Evolutionary conservation across 2,888 invertebrate genomes (phyloP).

Genomic region (Pseudococcus longispinus): DNA sequence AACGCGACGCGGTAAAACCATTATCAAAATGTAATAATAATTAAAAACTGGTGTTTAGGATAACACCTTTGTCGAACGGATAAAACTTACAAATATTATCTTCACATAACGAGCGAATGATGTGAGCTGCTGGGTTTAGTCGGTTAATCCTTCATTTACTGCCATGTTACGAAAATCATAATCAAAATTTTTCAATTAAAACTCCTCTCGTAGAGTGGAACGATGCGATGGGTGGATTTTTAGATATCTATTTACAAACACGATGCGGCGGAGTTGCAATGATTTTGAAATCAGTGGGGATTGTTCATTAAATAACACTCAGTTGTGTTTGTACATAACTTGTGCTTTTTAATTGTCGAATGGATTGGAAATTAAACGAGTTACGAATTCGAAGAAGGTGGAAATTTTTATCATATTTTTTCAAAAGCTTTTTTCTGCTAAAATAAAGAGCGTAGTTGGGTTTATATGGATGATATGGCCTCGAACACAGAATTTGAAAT

Average conservation of each 20-base stretch:
- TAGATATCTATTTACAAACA: not conserved
- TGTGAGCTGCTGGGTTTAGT: slow-evolving; percentile 9
- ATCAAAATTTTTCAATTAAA: slow-evolving; percentile 41
- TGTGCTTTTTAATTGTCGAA: not conserved
- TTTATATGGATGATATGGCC: too few species aligned
- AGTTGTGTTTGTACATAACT: too few species aligned
- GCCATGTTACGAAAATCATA: slow-evolving; percentile 14
- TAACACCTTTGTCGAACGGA: slow-evolving; percentile 19
- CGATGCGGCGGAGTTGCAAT: not conserved
- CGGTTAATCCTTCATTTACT: slow-evolving; percentile 34
- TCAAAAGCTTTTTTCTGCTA: too few species aligned
- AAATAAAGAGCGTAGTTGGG: too few species aligned
- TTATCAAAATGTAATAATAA: slow-evolving; percentile 55
- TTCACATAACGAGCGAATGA: slow-evolving; percentile 39
- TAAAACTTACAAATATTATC: slow-evolving; percentile 47
- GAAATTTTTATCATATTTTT: too few species aligned
- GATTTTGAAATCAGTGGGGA: not conserved
- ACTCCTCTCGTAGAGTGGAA: not conserved
- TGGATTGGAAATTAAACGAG: not conserved
- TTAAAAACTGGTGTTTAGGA: slow-evolving; percentile 48
- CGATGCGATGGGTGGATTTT: not conserved
- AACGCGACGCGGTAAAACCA: slow-evolving; percentile 17
- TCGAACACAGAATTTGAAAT: too few species aligned
- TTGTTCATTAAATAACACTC: not conserved
- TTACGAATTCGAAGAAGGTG: too few species aligned